Base-by-base conservation (phyloP, 2,888 invertebrate genomes). In the Caenorhabditis becei region DNA sequence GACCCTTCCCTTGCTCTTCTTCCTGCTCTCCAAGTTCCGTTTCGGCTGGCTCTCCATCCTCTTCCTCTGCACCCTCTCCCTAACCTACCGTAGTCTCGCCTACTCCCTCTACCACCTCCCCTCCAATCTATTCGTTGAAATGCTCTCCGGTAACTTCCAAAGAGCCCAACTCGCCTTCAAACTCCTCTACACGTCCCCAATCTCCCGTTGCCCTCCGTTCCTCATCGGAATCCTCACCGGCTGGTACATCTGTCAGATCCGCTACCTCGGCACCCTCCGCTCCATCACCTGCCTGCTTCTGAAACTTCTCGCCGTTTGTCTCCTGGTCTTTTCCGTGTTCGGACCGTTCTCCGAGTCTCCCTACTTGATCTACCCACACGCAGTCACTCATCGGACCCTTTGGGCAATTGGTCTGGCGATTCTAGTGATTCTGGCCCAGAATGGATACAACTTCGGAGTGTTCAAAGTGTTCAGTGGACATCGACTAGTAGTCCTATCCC, bases 151-250 rank as follows among this genome's bases (percentile, higher is more conserved):
- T 49, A 54, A 74, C 10, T 77, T 74, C 20, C 78, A 82, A 28
- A 77, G 69, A 32, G 63, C 63, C 1, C 66, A 77, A 8, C 5
- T 66, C 8, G 49, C 74, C 2, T 84, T 80, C 63, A 69, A 63
- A 41, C 47, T 84, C 2, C 56, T 84, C 16, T 84, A 84, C 71
- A 80, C 72, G 1, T 71, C 66, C 0, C 85, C 85, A 5, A 5
- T 86, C 1, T 81, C 83, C 11, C 56, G 85, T 28, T 70, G 69
- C 20, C 83, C 83, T 0, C 83, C 85, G 3, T 86, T 86, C 24
- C 18, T 84, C 3, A 81, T 86, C 71, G 78, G 78, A 53, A 62
- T 72, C 20, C 53, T 71, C 0, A 72, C 78, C n/a, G 71, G 71
- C 18, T 79, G 78, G 77, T 65, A 77, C 28, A 77, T 70, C n/a